Base-by-base conservation (phyloP, 2,113 vertebrate genomes). In the Phrynosoma platyrhinos region DNA sequence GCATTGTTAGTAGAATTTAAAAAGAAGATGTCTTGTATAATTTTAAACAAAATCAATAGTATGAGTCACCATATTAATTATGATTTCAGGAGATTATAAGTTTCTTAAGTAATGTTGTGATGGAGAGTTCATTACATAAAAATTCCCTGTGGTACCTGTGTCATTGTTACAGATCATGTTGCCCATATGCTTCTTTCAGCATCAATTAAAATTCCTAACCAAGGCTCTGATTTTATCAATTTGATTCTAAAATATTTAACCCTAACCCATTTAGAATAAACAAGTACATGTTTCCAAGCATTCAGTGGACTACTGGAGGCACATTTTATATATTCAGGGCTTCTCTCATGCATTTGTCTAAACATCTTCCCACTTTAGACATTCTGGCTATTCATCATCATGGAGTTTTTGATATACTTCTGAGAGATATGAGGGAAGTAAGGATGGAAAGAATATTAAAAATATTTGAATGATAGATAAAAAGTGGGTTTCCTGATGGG, bases 21-120 rank as follows among this genome's bases (percentile, higher is more conserved):
- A n/a, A 0, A 2, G 90, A 88, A 79, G 30, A n/a, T 79, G 85
- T 2, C 53, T 66, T 89, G 40, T 40, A 92, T 9, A 82, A 2
- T 12, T 62, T 87, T 90, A n/a, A 52, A 78, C 5, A 87, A 84
- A 82, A 25, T 88, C 55, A 88, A 40, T 92, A 84, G 53, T 79
- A 78, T 83, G 1, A 90, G 47, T 89, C 62, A 87, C 3, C 53
- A 2, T 86, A 82, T 90, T 94, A 93, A 92, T 91, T 93, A 91
- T 86, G 55, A 88, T 76, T 85, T 23, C 10, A 92, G 90, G 32
- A 91, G 83, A 91, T 82, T 88, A 94, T 80, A 72, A 80, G 0
- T 82, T 91, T 89, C 21, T 91, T 91, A 95, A 88, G 16, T 89
- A 68, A 91, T 90, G 40, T 72, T 71, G 86, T 83, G 87, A 90